Evolutionary conservation across 2,888 invertebrate genomes (phyloP).

Genomic region (Cremastobaeus sp.): DNA sequence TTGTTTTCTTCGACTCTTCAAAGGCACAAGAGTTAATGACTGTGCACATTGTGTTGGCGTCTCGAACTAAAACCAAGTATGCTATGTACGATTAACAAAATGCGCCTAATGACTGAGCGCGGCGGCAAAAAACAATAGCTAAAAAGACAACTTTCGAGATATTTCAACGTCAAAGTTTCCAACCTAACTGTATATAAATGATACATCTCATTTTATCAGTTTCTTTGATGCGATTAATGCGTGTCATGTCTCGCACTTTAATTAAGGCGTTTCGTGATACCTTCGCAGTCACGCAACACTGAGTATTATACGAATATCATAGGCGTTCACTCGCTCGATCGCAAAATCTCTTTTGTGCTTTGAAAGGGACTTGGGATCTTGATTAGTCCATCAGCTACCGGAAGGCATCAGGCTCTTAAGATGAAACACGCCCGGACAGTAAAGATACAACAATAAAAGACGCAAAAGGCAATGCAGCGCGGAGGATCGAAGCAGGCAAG

Average conservation of each 20-base stretch:
- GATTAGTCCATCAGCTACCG: conserved; percentile 77
- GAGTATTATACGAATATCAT: conserved; percentile 62
- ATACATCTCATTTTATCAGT: conserved; percentile 62
- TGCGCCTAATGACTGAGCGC: conserved; percentile 48
- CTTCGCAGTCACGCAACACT: conserved; percentile 58
- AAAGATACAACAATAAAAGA: conserved; percentile 55
- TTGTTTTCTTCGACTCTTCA: conserved; percentile 37
- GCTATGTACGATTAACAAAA: conserved; percentile 50
- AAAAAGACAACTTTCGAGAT: conserved; percentile 44
- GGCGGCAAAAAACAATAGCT: conserved; percentile 7
- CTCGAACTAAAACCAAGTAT: conserved; percentile 23
- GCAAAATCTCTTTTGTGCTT: conserved; percentile 69
- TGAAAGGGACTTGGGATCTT: conserved; percentile 70
- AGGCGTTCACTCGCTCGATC: conserved; percentile 57
- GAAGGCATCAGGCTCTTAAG: conserved; percentile 71
- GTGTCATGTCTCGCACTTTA: conserved; percentile 60
- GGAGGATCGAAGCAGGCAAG: conserved; percentile 29
- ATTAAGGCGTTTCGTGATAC: conserved; percentile 61
- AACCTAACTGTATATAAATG: conserved; percentile 59
- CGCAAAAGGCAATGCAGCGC: conserved; percentile 49
- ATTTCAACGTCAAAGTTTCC: conserved; percentile 57
- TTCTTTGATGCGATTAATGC: conserved; percentile 59
- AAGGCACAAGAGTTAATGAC: conserved; percentile 31
- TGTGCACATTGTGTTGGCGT: conserved; percentile 27
- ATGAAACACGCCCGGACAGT: conserved; percentile 65